A percentile compares a stretch with the other conserved stretches of the same genome.
Evolutionary conservation across 1,140 invertebrate genomes (phyloP).

Genomic region (Callitettix versicolor): DNA sequence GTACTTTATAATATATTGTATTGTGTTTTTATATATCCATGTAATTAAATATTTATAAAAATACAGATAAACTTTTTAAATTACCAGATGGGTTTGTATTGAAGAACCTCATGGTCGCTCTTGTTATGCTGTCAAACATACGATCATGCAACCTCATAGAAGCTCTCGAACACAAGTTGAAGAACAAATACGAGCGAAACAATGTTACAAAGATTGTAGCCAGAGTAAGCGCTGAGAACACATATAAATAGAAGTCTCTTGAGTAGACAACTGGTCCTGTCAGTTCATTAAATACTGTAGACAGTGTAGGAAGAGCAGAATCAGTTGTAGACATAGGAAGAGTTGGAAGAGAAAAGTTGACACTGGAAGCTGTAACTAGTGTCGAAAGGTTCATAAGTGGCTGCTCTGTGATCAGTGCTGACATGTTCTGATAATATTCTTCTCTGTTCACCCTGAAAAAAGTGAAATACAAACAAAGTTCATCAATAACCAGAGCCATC

Average conservation of each 20-base stretch:
- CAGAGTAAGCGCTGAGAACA: not conserved
- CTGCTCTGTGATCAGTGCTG: not conserved
- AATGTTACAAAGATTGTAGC: conserved; percentile 47
- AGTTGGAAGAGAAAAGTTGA: too few species aligned
- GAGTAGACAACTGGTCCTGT: not conserved
- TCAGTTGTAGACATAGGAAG: too few species aligned
- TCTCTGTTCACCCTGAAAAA: conserved; percentile 40
- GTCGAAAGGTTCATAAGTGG: not conserved
- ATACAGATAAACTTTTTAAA: not conserved
- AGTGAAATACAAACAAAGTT: too few species aligned
- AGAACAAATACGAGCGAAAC: conserved; percentile 57
- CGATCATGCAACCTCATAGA: conserved; percentile 71
- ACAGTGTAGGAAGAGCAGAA: too few species aligned
- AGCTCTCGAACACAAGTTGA: conserved; percentile 64
- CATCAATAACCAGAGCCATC: too few species aligned
- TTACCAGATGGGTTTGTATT: conserved; percentile 64
- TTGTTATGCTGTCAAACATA: conserved; percentile 73
- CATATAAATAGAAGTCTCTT: not conserved
- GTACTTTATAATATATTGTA: too few species aligned
- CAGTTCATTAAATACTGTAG: not conserved
- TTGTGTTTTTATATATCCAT: too few species aligned
- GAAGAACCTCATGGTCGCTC: conserved; percentile 79
- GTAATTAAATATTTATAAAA: too few species aligned
- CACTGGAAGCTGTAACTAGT: too few species aligned
- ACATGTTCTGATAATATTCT: conserved; percentile 23